Conservation (phyloP, 2,113 vertebrate genomes). For the Stegastes partitus region DNA sequence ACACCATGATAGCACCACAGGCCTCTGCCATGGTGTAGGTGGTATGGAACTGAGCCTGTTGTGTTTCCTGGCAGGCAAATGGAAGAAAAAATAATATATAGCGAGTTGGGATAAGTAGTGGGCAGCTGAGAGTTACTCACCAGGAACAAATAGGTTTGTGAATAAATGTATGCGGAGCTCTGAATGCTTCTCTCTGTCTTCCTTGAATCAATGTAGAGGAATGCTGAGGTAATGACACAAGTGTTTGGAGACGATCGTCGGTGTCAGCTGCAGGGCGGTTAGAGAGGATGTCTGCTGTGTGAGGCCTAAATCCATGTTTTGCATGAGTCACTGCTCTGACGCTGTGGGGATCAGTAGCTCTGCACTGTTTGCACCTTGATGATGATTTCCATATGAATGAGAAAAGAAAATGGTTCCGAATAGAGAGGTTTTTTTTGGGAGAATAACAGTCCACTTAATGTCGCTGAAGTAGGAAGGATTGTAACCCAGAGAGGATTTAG, state of each 20-base stretch:
- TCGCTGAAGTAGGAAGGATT: conserved; percentile 18
- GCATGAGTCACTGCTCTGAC: neutral
- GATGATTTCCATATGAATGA: conserved; percentile 10
- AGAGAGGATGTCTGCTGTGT: conserved; percentile 17
- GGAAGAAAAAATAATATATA: neutral
- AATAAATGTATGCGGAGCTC: conserved; percentile 19
- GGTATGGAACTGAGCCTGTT: neutral
- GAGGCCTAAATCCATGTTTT: neutral
- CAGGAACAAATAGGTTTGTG: conserved; percentile 29
- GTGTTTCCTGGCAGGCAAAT: conserved; percentile 14
- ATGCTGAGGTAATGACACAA: conserved; percentile 24
- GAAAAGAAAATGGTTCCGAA: neutral
- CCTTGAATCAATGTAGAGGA: conserved; percentile 38
- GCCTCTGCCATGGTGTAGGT: neutral
- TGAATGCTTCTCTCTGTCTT: neutral
- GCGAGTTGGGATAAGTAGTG: conserved; percentile 7
- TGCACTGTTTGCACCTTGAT: conserved; percentile 7
- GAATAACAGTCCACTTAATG: conserved; percentile 7
- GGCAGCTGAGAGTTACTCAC: conserved; percentile 3
- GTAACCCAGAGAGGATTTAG: conserved; percentile 44
- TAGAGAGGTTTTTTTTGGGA: conserved; percentile 13
- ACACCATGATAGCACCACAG: neutral
- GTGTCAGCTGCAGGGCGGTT: conserved; percentile 16
- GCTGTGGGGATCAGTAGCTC: neutral
- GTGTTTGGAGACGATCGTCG: conserved; percentile 23